Evolutionary conservation across 2,888 invertebrate genomes (phyloP), one percentile per base, ranked within the genome.

Genomic region (Caenorhabditis japonica): DNA sequence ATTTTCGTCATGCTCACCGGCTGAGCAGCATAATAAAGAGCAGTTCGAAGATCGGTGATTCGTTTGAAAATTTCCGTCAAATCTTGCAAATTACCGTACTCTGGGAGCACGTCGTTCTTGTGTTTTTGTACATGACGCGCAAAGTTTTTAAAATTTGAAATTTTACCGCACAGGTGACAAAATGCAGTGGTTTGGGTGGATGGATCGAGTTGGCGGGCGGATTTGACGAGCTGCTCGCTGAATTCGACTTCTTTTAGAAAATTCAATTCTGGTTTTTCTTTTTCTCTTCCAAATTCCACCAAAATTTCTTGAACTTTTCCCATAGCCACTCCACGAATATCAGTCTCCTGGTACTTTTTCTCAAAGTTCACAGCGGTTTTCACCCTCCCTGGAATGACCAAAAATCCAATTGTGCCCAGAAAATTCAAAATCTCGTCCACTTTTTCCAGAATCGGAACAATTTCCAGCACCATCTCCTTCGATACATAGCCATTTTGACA

Each of bases 21-120:
- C 13, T 43, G 43, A 13, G 43, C 43, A 4, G 47, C 17, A 47
- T 33, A 33, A n/a, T 33, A 47, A 10, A 47, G 33, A n/a, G 33
- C 33, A 1, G 30, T 47, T 17, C 47, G 33, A 10, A 30, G 15
- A 5, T 27, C 47, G 8, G 15, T 30, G 19, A 47, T 30, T 30
- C 47, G 27, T 17, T 33, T 47, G 30, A 47, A 10, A 13, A 47
- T 30, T 12, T 27, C 47, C 5, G 47, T 33, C 30, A 47, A 7
- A 47, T 47, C 33, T 8, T 47, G 30, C 33, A 33, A 5, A 4
- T 17, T 15, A 4, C 19, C 10, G 2, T 33, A 10, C 33, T 47
- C 47, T 4, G 10, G 1, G 13, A 12, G 10, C 43, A 21, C 21
- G 17, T 8, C 19, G 5, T 17, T 39, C 17, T 39, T 17, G 17